Evolutionary conservation across 2,797 vertebrate species (phyloP).

Genomic region (Cuculus canorus): DNA sequence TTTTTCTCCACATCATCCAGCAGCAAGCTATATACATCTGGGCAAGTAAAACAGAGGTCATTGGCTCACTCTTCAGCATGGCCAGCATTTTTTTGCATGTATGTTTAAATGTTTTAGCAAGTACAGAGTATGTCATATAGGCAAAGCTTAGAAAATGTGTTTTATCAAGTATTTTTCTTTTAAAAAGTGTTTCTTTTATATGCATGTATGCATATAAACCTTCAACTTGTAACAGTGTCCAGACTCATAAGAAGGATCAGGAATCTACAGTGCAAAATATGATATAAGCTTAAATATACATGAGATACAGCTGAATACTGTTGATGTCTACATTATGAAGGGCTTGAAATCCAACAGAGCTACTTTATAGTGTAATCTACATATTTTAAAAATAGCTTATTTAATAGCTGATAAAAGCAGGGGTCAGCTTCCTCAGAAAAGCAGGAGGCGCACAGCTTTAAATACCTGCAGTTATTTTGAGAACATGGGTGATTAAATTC

Average conservation of each 20-base stretch:
- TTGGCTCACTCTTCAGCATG: not conserved
- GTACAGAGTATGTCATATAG: not conserved
- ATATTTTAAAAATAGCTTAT: conserved; percentile 22
- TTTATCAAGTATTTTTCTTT: not conserved
- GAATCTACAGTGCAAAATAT: not conserved
- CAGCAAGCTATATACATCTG: not conserved
- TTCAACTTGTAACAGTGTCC: not conserved
- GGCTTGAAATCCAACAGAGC: not conserved
- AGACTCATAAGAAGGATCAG: not conserved
- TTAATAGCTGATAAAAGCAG: conserved; percentile 67
- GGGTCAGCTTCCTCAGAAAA: conserved; percentile 61
- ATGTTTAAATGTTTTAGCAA: not conserved
- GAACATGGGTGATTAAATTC: conserved; percentile 63
- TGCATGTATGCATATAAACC: not conserved
- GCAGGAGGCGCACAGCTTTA: conserved; percentile 36
- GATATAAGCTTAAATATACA: not conserved
- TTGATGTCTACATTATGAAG: not conserved
- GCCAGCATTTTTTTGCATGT: not conserved
- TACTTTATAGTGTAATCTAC: not conserved
- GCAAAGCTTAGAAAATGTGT: not conserved
- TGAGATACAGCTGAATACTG: not conserved
- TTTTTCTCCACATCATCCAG: not conserved
- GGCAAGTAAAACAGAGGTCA: not conserved
- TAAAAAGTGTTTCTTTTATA: not conserved
- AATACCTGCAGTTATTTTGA: conserved; percentile 70